Conservation (phyloP, 2,113 vertebrate genomes). For the Nothobranchius kuhntae region DNA sequence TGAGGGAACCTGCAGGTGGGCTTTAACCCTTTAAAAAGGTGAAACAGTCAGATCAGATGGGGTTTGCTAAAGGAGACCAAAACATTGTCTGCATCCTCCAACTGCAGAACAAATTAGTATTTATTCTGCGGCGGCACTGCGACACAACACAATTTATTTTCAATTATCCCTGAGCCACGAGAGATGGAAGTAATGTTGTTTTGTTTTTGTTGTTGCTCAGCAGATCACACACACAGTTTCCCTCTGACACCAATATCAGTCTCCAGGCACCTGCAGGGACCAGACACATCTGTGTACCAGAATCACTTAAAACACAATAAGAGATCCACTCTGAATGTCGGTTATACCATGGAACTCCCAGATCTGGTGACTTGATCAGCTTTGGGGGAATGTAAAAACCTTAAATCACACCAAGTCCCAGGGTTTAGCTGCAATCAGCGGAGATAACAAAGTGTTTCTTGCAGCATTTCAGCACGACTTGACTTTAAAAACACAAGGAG, state of each 20-base stretch:
- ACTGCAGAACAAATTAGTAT: conserved; percentile 74
- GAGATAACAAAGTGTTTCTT: conserved; percentile 30
- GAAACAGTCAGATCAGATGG: conserved; percentile 9
- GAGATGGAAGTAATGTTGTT: conserved; percentile 59
- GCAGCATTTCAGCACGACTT: neutral
- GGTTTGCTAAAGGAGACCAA: conserved; percentile 19
- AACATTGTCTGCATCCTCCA: conserved; percentile 29
- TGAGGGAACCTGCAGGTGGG: neutral
- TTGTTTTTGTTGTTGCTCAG: conserved; percentile 54
- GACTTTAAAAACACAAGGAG: conserved; percentile 48
- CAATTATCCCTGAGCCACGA: conserved; percentile 68
- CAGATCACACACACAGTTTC: conserved; percentile 53
- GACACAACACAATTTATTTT: conserved; percentile 77
- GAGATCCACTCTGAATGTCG: conserved; percentile 22
- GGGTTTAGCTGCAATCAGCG: conserved; percentile 33
- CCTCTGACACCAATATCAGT: conserved; percentile 48
- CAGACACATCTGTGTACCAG: conserved; percentile 39
- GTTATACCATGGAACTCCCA: neutral
- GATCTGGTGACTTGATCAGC: conserved; percentile 13
- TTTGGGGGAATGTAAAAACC: neutral
- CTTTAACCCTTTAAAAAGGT: conserved; percentile 18
- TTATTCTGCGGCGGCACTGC: conserved; percentile 74
- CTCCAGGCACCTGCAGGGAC: conserved; percentile 31
- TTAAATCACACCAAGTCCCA: conserved; percentile 22
- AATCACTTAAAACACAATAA: conserved; percentile 19